These are phyloP conservation scores for Panopea generosa DNA, from an alignment of 2,888 invertebrate genomes.

Conservation along the genomic window DNA sequence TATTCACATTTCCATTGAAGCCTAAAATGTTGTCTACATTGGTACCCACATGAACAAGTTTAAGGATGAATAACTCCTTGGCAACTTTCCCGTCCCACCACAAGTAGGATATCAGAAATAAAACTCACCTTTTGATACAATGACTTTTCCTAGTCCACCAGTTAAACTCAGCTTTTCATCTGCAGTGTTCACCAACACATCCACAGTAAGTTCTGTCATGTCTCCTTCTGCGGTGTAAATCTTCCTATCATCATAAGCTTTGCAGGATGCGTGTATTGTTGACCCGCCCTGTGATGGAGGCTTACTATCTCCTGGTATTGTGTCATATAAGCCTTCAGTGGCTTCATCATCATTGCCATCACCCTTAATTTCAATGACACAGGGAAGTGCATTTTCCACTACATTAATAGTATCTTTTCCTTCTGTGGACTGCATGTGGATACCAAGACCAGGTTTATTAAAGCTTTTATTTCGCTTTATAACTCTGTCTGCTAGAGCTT, in stretches of 20 bases:
- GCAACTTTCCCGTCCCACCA: no score
- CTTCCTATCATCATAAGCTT: constrained; percentile 22
- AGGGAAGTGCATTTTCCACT: constrained; percentile 15
- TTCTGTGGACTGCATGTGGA: constrained; percentile 23
- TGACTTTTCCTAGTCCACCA: constrained; percentile 34
- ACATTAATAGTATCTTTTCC: constrained; percentile 22
- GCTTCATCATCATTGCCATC: constrained; percentile 17
- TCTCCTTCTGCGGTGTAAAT: constrained; percentile 42
- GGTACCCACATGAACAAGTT: no score
- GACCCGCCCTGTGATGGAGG: neutral
- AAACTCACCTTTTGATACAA: constrained; percentile 25
- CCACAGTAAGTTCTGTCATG: constrained; percentile 43
- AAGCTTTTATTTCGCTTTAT: constrained; percentile 24
- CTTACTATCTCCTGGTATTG: no score
- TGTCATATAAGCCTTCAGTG: no score
- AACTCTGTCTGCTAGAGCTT: constrained; percentile 12
- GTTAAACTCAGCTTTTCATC: constrained; percentile 31
- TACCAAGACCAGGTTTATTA: constrained; percentile 36
- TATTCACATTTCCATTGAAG: no score
- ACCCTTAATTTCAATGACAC: constrained; percentile 15
- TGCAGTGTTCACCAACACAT: constrained; percentile 39
- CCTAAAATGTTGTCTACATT: no score
- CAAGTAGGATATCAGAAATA: no score
- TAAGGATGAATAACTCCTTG: no score
- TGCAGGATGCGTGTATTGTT: constrained; percentile 13